These are phyloP conservation scores for Ganaspis sp. DNA, from an alignment of 1,140 invertebrate genomes.

Conservation along the genomic window DNA sequence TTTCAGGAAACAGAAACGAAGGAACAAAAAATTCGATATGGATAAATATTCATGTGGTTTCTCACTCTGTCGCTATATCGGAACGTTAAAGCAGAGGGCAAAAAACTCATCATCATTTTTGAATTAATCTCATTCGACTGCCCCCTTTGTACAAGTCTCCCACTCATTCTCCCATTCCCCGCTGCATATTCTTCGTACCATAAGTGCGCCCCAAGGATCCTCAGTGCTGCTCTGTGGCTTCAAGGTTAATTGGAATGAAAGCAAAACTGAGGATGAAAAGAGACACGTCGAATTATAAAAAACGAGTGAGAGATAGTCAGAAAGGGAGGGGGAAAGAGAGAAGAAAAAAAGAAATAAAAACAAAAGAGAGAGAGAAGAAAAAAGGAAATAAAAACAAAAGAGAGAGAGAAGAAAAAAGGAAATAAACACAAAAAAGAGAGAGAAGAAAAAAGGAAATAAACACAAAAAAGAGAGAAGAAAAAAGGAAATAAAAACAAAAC, in stretches of 20 bases:
- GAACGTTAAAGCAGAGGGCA: slow-evolving; percentile 29
- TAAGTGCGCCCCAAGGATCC: slow-evolving; percentile 42
- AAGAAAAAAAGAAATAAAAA: slow-evolving; percentile 16
- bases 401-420: background rate
- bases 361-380: slow-evolving; percentile 38
- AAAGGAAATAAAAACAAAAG: slow-evolving; percentile 19
- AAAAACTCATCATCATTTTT: slow-evolving; percentile 51
- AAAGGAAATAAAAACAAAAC: too few species aligned
- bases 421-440: too few species aligned
- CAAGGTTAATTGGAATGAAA: slow-evolving; percentile 69
- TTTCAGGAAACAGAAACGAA: background rate
- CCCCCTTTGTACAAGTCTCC: slow-evolving; percentile 59
- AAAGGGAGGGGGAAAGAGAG: slow-evolving; percentile 8
- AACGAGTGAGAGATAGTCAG: slow-evolving; percentile 31
- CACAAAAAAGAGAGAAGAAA: too few species aligned
- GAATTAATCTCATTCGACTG: slow-evolving; percentile 71
- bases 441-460: too few species aligned
- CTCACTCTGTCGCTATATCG: background rate
- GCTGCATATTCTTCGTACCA: slow-evolving; percentile 41
- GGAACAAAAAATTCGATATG: background rate
- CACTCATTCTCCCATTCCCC: background rate
- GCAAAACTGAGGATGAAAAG: slow-evolving; percentile 24
- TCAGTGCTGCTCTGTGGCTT: slow-evolving; percentile 53
- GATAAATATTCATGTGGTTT: background rate
- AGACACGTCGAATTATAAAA: background rate